Percentiles rank a stretch among this genome's conserved stretches.
phyloP scores from a whole-genome alignment of 2,888 invertebrate species.

The Lottia scabra region DNA sequence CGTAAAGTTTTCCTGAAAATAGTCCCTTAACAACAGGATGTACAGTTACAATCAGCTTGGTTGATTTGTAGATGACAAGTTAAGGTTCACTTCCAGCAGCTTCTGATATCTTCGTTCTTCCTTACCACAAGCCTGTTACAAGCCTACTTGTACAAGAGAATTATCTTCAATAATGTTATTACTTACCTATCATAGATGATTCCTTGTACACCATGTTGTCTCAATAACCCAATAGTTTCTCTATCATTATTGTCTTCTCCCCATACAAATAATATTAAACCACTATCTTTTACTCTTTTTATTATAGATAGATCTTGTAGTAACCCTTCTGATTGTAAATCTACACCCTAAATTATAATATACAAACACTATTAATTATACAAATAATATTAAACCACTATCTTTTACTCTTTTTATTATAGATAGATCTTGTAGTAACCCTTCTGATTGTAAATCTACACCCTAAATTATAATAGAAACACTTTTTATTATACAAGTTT shows the following conservation, averaged over 20 bases:
- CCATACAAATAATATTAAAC: slow-evolving; percentile 95
- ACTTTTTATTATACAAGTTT: too few relatives aligned
- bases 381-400: slow-evolving; percentile 88
- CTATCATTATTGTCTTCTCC: slow-evolving; percentile 95
- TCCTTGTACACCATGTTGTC: slow-evolving; percentile 91
- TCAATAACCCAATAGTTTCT: slow-evolving; percentile 85
- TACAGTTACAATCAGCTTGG: too few relatives aligned
- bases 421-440: slow-evolving; percentile 49
- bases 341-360: slow-evolving; percentile 47
- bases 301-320: slow-evolving; percentile 57
- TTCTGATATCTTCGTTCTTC: too few relatives aligned
- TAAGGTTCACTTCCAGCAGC: too few relatives aligned
- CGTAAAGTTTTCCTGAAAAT: too few relatives aligned
- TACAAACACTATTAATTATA: slow-evolving; percentile 71
- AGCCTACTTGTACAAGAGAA: too few relatives aligned
- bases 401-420: slow-evolving; percentile 75
- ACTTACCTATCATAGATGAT: slow-evolving; percentile 92
- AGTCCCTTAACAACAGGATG: too few relatives aligned
- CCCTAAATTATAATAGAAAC: slow-evolving; percentile 38
- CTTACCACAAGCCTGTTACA: too few relatives aligned
- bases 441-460: slow-evolving; percentile 47
- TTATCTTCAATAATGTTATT: too few relatives aligned
- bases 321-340: slow-evolving; percentile 48
- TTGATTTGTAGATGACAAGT: too few relatives aligned
- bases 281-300: slow-evolving; percentile 78